phyloP scores from a whole-genome alignment of 2,113 vertebrate genomes.

The Lonchura striata region DNA sequence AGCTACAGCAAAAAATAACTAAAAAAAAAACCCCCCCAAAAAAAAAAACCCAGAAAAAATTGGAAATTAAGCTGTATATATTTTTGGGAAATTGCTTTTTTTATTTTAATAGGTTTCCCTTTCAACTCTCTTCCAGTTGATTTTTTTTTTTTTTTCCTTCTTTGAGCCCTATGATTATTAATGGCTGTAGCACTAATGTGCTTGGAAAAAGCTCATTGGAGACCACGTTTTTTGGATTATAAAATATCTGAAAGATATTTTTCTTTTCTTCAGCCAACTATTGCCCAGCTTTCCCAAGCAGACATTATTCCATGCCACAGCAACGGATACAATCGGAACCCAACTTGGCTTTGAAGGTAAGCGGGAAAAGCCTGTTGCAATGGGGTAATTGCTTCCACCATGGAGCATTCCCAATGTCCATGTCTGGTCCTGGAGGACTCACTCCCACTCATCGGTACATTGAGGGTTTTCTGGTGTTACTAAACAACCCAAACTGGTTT shows the following conservation, averaged over 20 bases:
- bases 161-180: conserved; percentile 24
- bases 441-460: neutral
- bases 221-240: conserved; percentile 30
- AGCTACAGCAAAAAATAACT: conserved; percentile 25
- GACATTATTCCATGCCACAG: neutral
- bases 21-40: neutral
- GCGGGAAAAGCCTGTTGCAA: neutral
- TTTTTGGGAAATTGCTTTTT: conserved; percentile 42
- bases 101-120: conserved; percentile 38
- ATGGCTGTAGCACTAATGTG: conserved; percentile 9
- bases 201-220: conserved; percentile 42
- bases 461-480: neutral
- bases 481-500: neutral
- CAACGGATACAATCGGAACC: accelerated
- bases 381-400: neutral
- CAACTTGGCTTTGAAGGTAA: neutral
- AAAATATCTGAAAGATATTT: conserved; percentile 32
- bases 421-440: neutral
- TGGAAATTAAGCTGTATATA: conserved; percentile 24
- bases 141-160: neutral
- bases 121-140: conserved; percentile 49
- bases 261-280: conserved; percentile 9
- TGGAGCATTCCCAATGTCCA: neutral
- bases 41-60: neutral
- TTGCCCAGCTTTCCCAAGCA: neutral